phyloP scores from a whole-genome alignment of 2,113 vertebrate species.

The Polypterus senegalus region DNA sequence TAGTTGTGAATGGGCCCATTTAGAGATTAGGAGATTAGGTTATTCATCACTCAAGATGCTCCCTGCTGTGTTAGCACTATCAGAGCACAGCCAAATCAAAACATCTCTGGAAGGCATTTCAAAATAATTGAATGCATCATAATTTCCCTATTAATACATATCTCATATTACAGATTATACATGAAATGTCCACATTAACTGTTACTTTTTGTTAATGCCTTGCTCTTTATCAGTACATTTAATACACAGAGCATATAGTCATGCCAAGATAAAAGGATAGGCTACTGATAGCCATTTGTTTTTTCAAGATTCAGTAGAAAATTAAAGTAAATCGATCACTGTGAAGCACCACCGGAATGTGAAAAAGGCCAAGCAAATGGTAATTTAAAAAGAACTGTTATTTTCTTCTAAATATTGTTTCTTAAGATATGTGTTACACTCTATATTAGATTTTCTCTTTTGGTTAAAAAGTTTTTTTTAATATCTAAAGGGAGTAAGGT shows the following conservation, averaged over 20 bases:
- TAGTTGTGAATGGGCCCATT: constrained; percentile 71
- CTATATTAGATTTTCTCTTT: constrained; percentile 62
- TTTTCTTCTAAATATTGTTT: constrained; percentile 73
- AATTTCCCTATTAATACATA: constrained; percentile 97
- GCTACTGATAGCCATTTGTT: constrained; percentile 57
- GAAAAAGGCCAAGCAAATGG: constrained; percentile 72
- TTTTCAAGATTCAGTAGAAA: constrained; percentile 66
- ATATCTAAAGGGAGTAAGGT: too few relatives aligned
- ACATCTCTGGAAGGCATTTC: constrained; percentile 94
- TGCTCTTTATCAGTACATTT: constrained; percentile 72
- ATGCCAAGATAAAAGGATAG: constrained; percentile 63
- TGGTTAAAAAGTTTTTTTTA: constrained; percentile 26
- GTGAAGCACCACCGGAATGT: constrained; percentile 63
- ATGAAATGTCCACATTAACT: constrained; percentile 86
- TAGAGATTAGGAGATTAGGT: constrained; percentile 98
- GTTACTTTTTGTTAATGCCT: constrained; percentile 77
- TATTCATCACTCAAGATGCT: constrained; percentile 85
- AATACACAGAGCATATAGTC: constrained; percentile 70
- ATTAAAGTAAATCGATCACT: constrained; percentile 80
- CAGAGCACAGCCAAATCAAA: constrained; percentile 78
- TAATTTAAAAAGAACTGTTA: constrained; percentile 70
- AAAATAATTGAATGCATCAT: constrained; percentile 93
- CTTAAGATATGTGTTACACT: constrained; percentile 60
- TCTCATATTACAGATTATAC: constrained; percentile 86
- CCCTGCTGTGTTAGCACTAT: constrained; percentile 71